Evolutionary conservation across 92 coral and sea anemone species (phyloP), one percentile per base, ranked within the genome.

Genomic region (Nematostella vectensis): DNA sequence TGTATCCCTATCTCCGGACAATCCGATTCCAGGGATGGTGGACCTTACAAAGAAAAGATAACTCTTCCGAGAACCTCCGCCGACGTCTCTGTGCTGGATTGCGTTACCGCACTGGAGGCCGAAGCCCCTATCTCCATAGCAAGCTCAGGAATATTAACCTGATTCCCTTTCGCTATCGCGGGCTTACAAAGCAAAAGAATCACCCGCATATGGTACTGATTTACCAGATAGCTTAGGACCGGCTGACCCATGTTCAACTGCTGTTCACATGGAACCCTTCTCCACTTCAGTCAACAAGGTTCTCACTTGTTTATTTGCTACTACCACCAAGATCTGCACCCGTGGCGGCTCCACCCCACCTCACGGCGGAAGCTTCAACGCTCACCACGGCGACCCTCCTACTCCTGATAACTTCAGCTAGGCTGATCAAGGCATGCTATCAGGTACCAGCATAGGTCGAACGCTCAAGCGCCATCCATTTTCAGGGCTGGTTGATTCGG

Each of bases 311-410:
- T 6, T 59, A 59, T 40, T 40, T 59, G 53, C 65, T 59, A 59
- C 65, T 59, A 40, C 65, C 53, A 59, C 65, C 65, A 59, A 59
- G 71, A 62, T 71, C 71, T 62, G 78, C 77, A 61, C 70, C 54
- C 20, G 77, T 17, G 70, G 70, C 69, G 31, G 77, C 42, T 71
- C 42, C 77, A 43, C 63, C 55, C 77, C 17, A 69, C 69, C 62
- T 50, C 33, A 48, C 77, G 62, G 69, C 55, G 42, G 21, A 70
- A 55, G 62, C 77, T 70, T 42, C 62, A 51, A 43, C 70, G n/a
- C n/a, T n/a, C n/a, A n/a, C n/a, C n/a, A n/a, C n/a, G n/a, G n/a
- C n/a, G n/a, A n/a, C n/a, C n/a, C n/a, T n/a, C n/a, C n/a, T n/a
- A n/a, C n/a, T n/a, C n/a, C n/a, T n/a, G n/a, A n/a, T n/a, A n/a